Percentiles rank a stretch among this genome's conserved stretches.
Evolutionary conservation across 2,797 vertebrate genomes (phyloP).

Genomic region (Novumbra hubbsi): DNA sequence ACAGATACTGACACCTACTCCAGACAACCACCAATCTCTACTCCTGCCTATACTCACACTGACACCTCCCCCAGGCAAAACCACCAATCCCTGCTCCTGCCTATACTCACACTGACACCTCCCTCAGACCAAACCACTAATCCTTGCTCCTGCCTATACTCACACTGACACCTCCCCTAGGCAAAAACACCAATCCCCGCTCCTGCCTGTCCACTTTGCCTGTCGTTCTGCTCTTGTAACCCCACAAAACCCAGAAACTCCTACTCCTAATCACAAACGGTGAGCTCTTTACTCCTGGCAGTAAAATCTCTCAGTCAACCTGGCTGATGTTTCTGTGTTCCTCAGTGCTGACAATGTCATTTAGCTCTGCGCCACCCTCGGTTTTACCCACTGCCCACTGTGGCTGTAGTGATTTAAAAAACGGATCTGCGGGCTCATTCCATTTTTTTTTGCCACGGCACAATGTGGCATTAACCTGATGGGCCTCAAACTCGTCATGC

Average conservation of each 20-base stretch:
- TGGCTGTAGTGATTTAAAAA: slow-evolving; percentile 11
- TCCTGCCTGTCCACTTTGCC: no score
- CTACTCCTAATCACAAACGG: background rate
- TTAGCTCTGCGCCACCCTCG: background rate
- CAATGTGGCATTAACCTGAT: slow-evolving; percentile 11
- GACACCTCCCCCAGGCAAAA: no score
- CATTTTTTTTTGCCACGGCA: background rate
- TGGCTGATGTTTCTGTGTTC: slow-evolving; percentile 3
- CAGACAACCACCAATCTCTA: no score
- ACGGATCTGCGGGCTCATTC: slow-evolving; percentile 6
- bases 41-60: no score
- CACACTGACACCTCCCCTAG: no score
- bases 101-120: no score
- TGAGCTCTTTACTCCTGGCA: background rate
- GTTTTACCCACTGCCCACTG: slow-evolving; percentile 3
- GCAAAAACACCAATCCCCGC: no score
- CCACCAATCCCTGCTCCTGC: no score
- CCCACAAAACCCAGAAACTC: background rate
- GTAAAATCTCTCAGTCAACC: slow-evolving; percentile 11
- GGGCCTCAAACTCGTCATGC: slow-evolving; percentile 16
- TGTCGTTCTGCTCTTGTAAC: background rate
- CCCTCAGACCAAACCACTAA: no score
- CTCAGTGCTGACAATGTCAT: no score
- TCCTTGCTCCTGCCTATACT: no score
- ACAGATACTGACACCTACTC: no score